phyloP scores from a whole-genome alignment of 2,888 invertebrate genomes.

The Drosophila dives region DNA sequence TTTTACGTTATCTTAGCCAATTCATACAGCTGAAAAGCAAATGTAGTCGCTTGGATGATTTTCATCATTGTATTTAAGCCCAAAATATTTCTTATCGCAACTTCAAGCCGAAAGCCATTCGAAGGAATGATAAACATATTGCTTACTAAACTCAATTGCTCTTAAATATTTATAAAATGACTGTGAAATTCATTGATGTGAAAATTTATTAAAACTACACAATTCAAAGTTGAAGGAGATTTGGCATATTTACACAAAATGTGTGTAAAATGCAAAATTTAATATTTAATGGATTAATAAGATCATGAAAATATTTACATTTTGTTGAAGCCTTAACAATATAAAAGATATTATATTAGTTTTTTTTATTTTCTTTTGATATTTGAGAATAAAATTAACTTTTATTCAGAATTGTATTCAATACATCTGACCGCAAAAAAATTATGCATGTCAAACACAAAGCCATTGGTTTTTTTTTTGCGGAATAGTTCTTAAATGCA shows the following conservation, averaged over 20 bases:
- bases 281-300: background rate
- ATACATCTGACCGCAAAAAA: background rate
- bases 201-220: background rate
- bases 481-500: background rate
- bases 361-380: background rate
- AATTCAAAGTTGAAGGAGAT: background rate
- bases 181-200: background rate
- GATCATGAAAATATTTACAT: too few species aligned
- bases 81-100: background rate
- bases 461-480: background rate
- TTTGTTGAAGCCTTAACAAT: background rate
- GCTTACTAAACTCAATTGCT: background rate
- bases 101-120: background rate
- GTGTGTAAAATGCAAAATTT: background rate
- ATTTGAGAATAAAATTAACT: background rate
- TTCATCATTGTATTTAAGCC: background rate
- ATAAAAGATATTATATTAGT: background rate
- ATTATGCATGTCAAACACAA: background rate
- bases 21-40: slow-evolving; percentile 26
- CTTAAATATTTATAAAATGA: background rate
- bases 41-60: slow-evolving; percentile 27
- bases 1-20: slow-evolving; percentile 22
- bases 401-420: background rate
- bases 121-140: background rate
- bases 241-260: background rate